These are phyloP conservation scores for Pavo muticus DNA, from an alignment of 2,113 vertebrate genomes.

Conservation along the genomic window DNA sequence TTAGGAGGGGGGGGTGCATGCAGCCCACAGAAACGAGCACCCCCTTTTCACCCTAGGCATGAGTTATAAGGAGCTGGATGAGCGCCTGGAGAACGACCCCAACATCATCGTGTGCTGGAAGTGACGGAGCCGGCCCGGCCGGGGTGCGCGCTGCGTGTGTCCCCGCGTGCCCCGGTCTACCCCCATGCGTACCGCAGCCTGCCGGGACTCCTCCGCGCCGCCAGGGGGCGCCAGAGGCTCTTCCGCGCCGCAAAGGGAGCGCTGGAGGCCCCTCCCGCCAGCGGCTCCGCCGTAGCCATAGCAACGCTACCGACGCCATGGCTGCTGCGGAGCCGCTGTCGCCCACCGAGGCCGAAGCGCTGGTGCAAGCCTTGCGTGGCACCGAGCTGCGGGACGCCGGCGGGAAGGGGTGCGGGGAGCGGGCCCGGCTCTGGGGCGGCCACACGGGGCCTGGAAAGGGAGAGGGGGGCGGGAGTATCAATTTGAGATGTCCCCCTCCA, in stretches of 20 bases:
- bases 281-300: neutral
- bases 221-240: neutral
- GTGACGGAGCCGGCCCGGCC: slow-evolving; percentile 42
- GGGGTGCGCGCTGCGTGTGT: neutral
- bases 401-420: slow-evolving; percentile 17
- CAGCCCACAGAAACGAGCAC: fast-evolving
- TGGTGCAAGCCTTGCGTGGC: slow-evolving; percentile 79
- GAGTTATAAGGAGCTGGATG: slow-evolving; percentile 96
- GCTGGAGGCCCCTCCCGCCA: neutral
- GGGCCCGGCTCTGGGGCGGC: neutral
- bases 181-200: fast-evolving
- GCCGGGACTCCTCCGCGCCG: neutral
- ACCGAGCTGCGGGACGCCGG: slow-evolving; percentile 84
- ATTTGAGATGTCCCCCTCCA: fast-evolving
- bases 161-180: too few relatives aligned
- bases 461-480: neutral
- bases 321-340: slow-evolving; percentile 54
- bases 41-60: slow-evolving; percentile 81
- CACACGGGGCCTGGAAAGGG: fast-evolving
- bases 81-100: slow-evolving; percentile 95
- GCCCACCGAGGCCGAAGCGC: slow-evolving; percentile 82
- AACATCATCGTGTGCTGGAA: slow-evolving; percentile 96
- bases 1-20: fast-evolving
- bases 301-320: slow-evolving; percentile 18
- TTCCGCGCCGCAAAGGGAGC: neutral